Evolutionary conservation across 2,113 vertebrate species (phyloP).

Genomic region (Otis tarda): DNA sequence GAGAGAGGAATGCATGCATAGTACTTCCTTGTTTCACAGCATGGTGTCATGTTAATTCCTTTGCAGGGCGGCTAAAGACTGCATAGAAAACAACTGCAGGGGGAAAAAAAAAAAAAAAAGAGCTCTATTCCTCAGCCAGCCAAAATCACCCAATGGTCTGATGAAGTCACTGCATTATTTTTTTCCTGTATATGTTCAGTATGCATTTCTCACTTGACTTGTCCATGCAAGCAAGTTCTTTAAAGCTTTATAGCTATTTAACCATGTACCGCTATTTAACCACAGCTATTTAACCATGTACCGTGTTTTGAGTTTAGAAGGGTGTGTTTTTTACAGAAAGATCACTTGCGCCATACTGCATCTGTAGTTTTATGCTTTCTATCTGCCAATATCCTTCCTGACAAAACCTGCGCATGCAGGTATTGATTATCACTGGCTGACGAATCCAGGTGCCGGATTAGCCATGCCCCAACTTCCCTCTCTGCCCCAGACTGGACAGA

Average conservation of each 20-base stretch:
- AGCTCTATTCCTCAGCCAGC: background rate
- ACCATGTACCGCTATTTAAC: background rate
- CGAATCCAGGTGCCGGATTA: background rate
- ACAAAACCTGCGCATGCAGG: background rate
- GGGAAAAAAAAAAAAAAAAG: background rate
- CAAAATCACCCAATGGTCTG: conserved; percentile 21
- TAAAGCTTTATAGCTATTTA: background rate
- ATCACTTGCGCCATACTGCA: background rate
- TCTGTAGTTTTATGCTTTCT: background rate
- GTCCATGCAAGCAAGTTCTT: background rate
- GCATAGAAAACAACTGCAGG: conserved; percentile 64
- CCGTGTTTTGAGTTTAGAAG: background rate
- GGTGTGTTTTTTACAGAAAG: background rate
- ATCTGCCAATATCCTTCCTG: background rate
- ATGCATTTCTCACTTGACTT: background rate
- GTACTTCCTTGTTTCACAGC: conserved; percentile 60
- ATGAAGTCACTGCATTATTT: conserved; percentile 47
- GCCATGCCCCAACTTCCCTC: background rate
- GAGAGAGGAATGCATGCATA: background rate
- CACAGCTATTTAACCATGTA: background rate
- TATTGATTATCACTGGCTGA: background rate
- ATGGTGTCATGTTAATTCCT: conserved; percentile 65
- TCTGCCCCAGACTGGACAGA: background rate
- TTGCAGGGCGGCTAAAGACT: conserved; percentile 61
- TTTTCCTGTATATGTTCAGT: background rate